Base-by-base conservation (phyloP, 2,797 vertebrate species). In the Clarias fuscus region DNA sequence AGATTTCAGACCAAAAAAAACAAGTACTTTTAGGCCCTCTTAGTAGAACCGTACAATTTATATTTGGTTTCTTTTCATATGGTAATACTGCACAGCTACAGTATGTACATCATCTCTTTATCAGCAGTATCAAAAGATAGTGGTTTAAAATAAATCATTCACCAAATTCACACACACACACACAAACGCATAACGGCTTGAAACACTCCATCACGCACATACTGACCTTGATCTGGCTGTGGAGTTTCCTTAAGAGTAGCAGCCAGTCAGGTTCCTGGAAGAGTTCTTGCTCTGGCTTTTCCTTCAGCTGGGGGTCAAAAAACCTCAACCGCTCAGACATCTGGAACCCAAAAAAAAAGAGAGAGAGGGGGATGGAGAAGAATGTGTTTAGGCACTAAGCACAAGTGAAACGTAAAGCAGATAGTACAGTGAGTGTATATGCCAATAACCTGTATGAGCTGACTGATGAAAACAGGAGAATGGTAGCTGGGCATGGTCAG, bases 261-360 rank as follows among this genome's bases (percentile, higher is more conserved):
- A 99, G 90, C 98, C 98, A 99, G 0, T 94, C 88, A 0, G 98
- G 98, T 80, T 99, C 97, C 67, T 95, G 88, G 48, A 96, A 96
- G 77, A 97, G 89, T 90, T 98, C 98, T 93, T 98, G 96, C 56
- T 99, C 98, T 0, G 98, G 98, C 37, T 96, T 97, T 90, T 99
- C 98, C 86, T 97, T 98, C 86, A 99, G 93, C 93, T 99, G 98
- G 3, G 98, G 98, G 92, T 99, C 98, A 48, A 97, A 99, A 90
- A 99, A 97, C 73, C 97, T 94, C 53, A 99, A 92, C 87, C 96
- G 97, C 71, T 96, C 96, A 0, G 98, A 97, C 85, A 99, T 93
- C 98, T 99, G 89, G 24, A 20, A 33, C 8, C 10, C 13, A n/a
- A 7, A 61, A 0, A 65, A 0, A 70, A 3, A 58, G 0, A 37